These are phyloP conservation scores for Meda fulgida DNA, from an alignment of 2,797 vertebrate species.

Conservation along the genomic window DNA sequence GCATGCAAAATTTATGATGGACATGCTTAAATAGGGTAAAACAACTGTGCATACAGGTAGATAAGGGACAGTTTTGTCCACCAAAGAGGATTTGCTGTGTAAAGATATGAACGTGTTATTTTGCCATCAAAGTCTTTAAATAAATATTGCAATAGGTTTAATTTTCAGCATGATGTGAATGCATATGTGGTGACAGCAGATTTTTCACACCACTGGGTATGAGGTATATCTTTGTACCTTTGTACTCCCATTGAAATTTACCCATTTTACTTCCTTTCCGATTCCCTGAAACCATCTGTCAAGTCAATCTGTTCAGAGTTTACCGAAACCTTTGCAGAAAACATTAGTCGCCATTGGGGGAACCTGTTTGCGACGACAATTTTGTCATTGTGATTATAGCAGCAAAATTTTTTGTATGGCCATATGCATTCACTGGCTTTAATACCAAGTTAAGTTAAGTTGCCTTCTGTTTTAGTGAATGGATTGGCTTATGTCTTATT, in stretches of 20 bases:
- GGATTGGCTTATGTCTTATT: slow-evolving; percentile 25
- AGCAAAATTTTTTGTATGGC: slow-evolving; percentile 3
- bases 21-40: slow-evolving; percentile 49
- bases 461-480: slow-evolving; percentile 37
- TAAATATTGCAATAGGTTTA: not conserved
- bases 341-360: slow-evolving; percentile 7
- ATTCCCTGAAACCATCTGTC: slow-evolving; percentile 4
- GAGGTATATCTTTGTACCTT: slow-evolving; percentile 4
- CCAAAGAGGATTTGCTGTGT: slow-evolving; percentile 12
- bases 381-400: slow-evolving; percentile 12
- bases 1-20: slow-evolving; percentile 60
- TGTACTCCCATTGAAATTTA: not conserved
- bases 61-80: slow-evolving; percentile 28
- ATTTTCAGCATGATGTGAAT: slow-evolving; percentile 2
- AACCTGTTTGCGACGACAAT: not conserved
- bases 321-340: slow-evolving; percentile 11
- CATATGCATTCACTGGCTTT: not conserved
- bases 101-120: slow-evolving; percentile 14
- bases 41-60: not conserved
- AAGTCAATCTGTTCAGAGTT: slow-evolving; percentile 14
- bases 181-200: not conserved
- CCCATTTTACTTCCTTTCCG: not conserved
- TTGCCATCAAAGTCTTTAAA: slow-evolving; percentile 22
- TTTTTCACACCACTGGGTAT: slow-evolving; percentile 2
- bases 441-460: slow-evolving; percentile 27